phyloP scores from a whole-genome alignment of 2,797 vertebrate species.

The Geotrypetes seraphini region DNA sequence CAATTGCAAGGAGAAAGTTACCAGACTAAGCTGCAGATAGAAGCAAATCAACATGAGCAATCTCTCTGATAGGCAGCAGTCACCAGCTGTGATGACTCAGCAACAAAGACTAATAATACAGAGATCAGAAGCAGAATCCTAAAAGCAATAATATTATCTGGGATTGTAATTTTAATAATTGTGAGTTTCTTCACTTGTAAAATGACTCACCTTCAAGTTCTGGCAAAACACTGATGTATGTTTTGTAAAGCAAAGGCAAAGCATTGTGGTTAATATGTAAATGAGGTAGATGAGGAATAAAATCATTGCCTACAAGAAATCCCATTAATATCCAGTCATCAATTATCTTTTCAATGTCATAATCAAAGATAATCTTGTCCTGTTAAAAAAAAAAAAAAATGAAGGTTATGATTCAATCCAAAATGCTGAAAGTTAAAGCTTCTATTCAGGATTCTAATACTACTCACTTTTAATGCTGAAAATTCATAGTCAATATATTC shows the following conservation, averaged over 20 bases:
- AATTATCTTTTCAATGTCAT: constrained; percentile 91
- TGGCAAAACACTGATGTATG: constrained; percentile 82
- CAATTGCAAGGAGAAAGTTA: too few relatives aligned
- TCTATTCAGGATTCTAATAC: neutral
- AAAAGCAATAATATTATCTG: too few relatives aligned
- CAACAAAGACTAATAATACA: too few relatives aligned
- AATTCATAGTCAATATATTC: constrained; percentile 98
- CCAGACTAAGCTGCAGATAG: too few relatives aligned
- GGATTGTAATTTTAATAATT: too few relatives aligned
- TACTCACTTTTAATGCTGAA: constrained; percentile 78
- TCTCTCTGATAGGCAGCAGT: too few relatives aligned
- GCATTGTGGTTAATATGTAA: constrained; percentile 96
- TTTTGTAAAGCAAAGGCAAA: constrained; percentile 89
- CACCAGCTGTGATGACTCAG: too few relatives aligned
- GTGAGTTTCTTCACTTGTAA: too few relatives aligned
- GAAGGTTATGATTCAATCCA: constrained; percentile 5
- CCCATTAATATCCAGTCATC: constrained; percentile 99
- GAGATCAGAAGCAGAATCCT: too few relatives aligned
- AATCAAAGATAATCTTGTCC: constrained; percentile 76
- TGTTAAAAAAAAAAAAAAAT: constrained; percentile 22
- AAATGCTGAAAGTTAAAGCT: neutral
- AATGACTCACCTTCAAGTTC: constrained; percentile 74
- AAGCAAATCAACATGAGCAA: too few relatives aligned
- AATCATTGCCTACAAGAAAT: constrained; percentile 97
- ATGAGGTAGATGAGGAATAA: constrained; percentile 97